Base-by-base conservation (phyloP, 2,113 vertebrate genomes). In the Hypocryptadius cinnamomeus region DNA sequence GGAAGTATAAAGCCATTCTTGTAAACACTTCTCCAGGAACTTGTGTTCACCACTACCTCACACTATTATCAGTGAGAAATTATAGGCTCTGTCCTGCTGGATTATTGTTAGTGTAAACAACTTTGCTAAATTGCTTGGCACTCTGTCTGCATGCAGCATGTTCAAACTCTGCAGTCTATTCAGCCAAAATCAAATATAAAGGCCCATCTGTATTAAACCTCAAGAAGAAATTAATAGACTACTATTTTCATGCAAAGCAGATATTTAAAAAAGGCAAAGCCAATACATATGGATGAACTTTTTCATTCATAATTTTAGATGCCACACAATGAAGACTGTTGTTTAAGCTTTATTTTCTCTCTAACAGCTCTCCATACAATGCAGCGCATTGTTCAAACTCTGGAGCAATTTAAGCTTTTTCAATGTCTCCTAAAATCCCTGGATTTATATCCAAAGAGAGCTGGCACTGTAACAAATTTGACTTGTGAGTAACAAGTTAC, bases 241-340 rank as follows among this genome's bases (percentile, higher is more conserved):
- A 74, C 92, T 85, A 93, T 95, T 97, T 96, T 95, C 93, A 97
- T 96, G 95, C 91, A 97, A 95, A 97, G 81, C 82, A 97, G 96
- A 94, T 90, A 95, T 66, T 95, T 87, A 15, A 85, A 94, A 95
- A 96, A 93, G 77, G 78, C 78, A 92, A 93, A 79, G 40, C 73
- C 77, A 85, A 96, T 90, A 89, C 95, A 95, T 95, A 96, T 50
- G 94, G 95, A 93, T 86, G 88, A 94, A 85, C 88, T 84, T 90
- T 84, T 95, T 94, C 94, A 95, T 97, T 97, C 97, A 97, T 83
- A 95, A 92, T 92, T 93, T 94, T 61, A 93, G 96, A 77, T n/a
- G 68, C 50, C 33, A 37, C 78, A 94, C 72, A 96, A 96, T 85
- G 88, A 60, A 70, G 54, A 28, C 90, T 71, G 83, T 91, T 94